Conservation (phyloP, 1,140 invertebrate genomes). For the Caenorhabditis inopinata region DNA sequence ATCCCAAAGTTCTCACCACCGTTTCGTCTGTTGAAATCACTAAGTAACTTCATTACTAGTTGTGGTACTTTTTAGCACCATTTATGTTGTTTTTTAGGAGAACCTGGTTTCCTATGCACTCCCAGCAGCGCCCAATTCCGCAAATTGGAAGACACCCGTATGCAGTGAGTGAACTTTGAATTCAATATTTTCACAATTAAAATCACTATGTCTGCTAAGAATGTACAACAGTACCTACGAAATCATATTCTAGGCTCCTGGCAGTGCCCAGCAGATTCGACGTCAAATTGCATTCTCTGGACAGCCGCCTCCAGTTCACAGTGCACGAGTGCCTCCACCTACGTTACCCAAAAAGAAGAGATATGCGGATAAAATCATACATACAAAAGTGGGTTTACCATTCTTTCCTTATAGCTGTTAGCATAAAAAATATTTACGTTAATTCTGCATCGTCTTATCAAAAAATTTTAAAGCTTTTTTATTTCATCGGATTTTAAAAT, state of each 20-base stretch:
- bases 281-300: neutral
- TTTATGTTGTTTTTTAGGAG: no score
- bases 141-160: neutral
- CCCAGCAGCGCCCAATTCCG: neutral
- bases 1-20: no score
- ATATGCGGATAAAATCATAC: conserved; percentile 90
- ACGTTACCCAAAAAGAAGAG: conserved; percentile 83
- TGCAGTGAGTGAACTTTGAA: neutral
- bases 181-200: neutral
- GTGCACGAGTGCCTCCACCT: neutral
- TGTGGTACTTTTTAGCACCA: no score
- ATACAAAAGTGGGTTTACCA: conserved; percentile 86
- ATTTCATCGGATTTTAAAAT: neutral
- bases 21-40: no score
- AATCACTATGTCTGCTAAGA: no score
- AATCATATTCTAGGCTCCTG: neutral
- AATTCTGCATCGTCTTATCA: no score
- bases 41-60: no score
- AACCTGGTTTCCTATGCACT: neutral
- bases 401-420: no score
- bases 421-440: no score
- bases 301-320: neutral
- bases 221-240: no score
- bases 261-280: neutral
- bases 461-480: conserved; percentile 29